A percentile compares a stretch with the other conserved stretches of the same genome.
These are phyloP conservation scores for Tipula confusa DNA, from an alignment of 2,888 invertebrate species.

Conservation along the genomic window DNA sequence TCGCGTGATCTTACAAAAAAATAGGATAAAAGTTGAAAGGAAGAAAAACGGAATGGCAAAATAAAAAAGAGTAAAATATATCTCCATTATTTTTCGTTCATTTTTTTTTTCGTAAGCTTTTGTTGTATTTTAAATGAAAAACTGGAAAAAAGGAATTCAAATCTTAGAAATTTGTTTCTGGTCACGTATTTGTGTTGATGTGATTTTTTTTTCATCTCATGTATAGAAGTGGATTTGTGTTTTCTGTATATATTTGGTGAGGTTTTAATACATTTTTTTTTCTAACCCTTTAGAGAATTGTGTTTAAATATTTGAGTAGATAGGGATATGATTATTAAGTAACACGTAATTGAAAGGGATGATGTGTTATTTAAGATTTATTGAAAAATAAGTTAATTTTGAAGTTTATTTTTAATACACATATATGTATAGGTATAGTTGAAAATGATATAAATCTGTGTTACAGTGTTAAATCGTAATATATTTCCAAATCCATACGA, in stretches of 20 bases:
- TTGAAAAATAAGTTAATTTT: not conserved
- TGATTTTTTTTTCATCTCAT: slow-evolving; percentile 21
- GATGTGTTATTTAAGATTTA: not conserved
- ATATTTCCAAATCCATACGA: not conserved
- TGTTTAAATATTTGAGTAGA: not conserved
- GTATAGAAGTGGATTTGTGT: slow-evolving; percentile 9
- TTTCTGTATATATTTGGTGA: not conserved
- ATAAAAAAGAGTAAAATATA: not conserved
- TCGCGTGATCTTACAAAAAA: not conserved
- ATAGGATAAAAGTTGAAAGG: not conserved
- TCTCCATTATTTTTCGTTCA: not conserved
- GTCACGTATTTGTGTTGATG: slow-evolving; percentile 30
- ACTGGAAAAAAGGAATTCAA: not conserved
- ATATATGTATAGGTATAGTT: not conserved
- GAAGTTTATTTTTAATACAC: not conserved
- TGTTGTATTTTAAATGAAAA: slow-evolving; percentile 16
- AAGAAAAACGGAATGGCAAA: not conserved
- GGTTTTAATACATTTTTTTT: not conserved
- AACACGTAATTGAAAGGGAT: slow-evolving; percentile 13
- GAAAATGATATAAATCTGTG: not conserved
- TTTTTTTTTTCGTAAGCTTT: not conserved
- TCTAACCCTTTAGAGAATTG: slow-evolving; percentile 1
- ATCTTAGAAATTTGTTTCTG: slow-evolving; percentile 29
- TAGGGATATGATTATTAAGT: not conserved
- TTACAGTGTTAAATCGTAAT: not conserved